Evolutionary conservation across 2,113 vertebrate species (phyloP), one percentile per base, ranked within the genome.

Genomic region (Gila orcuttii): DNA sequence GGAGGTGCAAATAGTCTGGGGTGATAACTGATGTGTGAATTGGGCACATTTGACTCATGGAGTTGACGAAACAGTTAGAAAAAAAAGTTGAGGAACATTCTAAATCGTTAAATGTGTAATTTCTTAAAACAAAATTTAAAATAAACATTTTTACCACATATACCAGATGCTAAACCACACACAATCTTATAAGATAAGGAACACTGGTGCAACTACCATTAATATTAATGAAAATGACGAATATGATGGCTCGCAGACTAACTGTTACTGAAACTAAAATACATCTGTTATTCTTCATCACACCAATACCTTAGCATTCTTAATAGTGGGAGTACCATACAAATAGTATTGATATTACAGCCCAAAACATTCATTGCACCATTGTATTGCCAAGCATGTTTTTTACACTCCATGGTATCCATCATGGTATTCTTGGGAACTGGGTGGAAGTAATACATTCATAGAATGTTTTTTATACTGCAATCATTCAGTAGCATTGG

Each of bases 1-100:
- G 69, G 74, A 47, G 33, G 78, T 75, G 82, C n/a, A 79, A 86
- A 86, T 68, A 73, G 39, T 66, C 59, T 82, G 62, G 60, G 82
- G 71, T 71, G 50, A 89, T 52, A 85, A 82, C 12, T 31, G 39
- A 28, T 69, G 55, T 21, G 69, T 47, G 57, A 15, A 73, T 50
- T 74, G 31, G 21, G 17, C 68, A 74, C 8, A 1, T 66, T 23
- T 59, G 64, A 73, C 52, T 60, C 31, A 79, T 31, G 47, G 19
- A 42, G 68, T 19, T 33, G 33, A 28, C 19, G 8, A 79, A 80
- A 71, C 36, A 28, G 59, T 31, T 19, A 28, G 13, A 52, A 69
- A n/a, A 62, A 69, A n/a, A 25, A 45, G 52, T 7, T 42, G 1
- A 78, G 62, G 23, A 69, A 79, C 12, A 21, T 78, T n/a, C 45